Percentiles rank a stretch among this genome's conserved stretches.
These are phyloP conservation scores for Penaeus japonicus DNA, from an alignment of 1,140 invertebrate species.

Conservation along the genomic window DNA sequence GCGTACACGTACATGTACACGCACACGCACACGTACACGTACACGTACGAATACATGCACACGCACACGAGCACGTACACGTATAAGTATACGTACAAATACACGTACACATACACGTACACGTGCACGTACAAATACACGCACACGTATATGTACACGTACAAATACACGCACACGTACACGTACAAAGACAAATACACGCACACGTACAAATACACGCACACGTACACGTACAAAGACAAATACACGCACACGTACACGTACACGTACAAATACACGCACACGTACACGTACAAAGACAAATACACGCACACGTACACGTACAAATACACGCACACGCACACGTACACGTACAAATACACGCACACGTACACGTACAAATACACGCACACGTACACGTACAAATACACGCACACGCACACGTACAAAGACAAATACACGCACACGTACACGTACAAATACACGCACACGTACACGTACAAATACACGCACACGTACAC, in stretches of 20 bases:
- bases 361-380: background rate
- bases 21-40: background rate
- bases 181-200: background rate
- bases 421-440: background rate
- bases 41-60: background rate
- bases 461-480: background rate
- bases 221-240: background rate
- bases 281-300: background rate
- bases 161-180: background rate
- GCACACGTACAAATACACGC: background rate
- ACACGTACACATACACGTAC: background rate
- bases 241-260: background rate
- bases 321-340: background rate
- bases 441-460: background rate
- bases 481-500: background rate
- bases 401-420: background rate
- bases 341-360: background rate
- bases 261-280: background rate
- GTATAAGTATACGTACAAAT: background rate
- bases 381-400: background rate
- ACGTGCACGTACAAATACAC: background rate
- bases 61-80: background rate
- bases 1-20: conserved; percentile 13
- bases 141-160: background rate
- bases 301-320: background rate